These are phyloP conservation scores for Frankliniella fusca DNA, from an alignment of 2,888 invertebrate genomes.

Conservation along the genomic window DNA sequence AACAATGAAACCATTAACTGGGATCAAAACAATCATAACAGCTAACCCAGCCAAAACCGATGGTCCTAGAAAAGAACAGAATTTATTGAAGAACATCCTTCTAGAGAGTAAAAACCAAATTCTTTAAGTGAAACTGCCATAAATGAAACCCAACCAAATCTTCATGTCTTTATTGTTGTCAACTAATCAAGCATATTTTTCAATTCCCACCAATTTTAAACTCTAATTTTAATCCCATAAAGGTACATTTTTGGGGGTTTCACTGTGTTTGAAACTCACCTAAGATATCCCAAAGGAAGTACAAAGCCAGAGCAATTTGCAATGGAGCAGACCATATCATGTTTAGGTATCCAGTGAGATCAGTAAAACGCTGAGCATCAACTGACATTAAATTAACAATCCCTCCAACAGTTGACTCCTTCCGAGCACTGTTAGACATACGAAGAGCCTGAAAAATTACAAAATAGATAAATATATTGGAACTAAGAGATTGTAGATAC, in stretches of 20 bases:
- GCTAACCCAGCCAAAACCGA: slow-evolving; percentile 59
- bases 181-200: too few species aligned
- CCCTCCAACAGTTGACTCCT: slow-evolving; percentile 50
- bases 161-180: too few species aligned
- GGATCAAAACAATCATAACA: slow-evolving; percentile 53
- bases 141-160: too few species aligned
- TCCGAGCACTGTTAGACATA: slow-evolving; percentile 47
- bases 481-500: neutral
- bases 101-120: neutral
- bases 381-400: slow-evolving; percentile 53
- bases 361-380: slow-evolving; percentile 51
- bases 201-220: too few species aligned
- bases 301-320: slow-evolving; percentile 54
- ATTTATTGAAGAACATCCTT: neutral
- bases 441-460: slow-evolving; percentile 43
- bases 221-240: too few species aligned
- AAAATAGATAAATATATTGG: neutral
- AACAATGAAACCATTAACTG: slow-evolving; percentile 50
- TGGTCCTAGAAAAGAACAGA: slow-evolving; percentile 47
- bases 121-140: neutral
- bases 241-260: too few species aligned
- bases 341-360: slow-evolving; percentile 49
- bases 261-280: slow-evolving; percentile 39
- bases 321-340: slow-evolving; percentile 53
- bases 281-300: slow-evolving; percentile 49